A percentile compares a stretch with the other conserved stretches of the same genome.
phyloP scores from a whole-genome alignment of 2,113 vertebrate species.

The Xyrauchen texanus region DNA sequence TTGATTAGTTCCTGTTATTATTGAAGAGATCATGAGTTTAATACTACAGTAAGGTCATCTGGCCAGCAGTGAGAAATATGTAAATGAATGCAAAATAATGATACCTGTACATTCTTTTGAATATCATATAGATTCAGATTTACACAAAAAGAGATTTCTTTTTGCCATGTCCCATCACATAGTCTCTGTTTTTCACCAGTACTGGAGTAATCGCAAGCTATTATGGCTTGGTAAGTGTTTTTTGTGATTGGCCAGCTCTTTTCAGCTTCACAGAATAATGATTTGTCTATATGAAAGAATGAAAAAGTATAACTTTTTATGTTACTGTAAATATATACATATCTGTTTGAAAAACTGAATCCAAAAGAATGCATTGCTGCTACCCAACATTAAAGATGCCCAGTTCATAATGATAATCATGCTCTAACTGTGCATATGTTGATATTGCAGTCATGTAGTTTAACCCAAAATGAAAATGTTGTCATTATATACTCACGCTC shows the following conservation, averaged over 20 bases:
- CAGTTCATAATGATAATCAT: no score
- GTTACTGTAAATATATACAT: no score
- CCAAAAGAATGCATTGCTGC: no score
- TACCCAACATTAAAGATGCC: no score
- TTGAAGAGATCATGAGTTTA: conserved; percentile 12
- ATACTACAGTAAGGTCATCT: neutral
- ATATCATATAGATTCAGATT: neutral
- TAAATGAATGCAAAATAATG: neutral
- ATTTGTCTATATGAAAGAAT: rapidly evolving
- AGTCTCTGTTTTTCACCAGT: conserved; percentile 37
- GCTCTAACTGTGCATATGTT: no score
- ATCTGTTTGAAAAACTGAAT: no score
- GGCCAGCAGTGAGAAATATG: neutral
- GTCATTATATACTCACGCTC: no score
- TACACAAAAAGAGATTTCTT: conserved; percentile 51
- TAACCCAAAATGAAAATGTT: no score
- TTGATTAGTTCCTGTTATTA: conserved; percentile 55
- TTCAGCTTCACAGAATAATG: rapidly evolving
- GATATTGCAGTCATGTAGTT: no score
- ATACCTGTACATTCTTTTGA: conserved; percentile 32
- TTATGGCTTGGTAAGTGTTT: neutral
- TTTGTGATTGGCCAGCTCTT: conserved; percentile 55
- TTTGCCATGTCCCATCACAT: rapidly evolving
- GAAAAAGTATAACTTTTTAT: no score
- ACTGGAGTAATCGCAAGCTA: neutral